Base-by-base conservation (phyloP, 2,888 invertebrate genomes). In the Neoascia interrupta region DNA sequence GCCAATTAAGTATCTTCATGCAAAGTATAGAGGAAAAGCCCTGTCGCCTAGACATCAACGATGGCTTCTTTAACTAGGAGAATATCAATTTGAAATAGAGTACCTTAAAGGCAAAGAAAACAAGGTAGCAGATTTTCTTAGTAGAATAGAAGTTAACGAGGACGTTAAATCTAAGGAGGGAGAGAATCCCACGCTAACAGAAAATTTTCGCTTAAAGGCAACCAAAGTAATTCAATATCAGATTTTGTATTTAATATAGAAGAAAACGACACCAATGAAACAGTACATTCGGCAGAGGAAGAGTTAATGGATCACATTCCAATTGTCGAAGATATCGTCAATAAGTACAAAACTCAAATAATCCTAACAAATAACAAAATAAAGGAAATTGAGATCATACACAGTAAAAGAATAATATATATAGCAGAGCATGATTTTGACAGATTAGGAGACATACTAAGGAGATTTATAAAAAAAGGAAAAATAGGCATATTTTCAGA, bases 81-180 rank as follows among this genome's bases (percentile, higher is more conserved):
- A 60, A 37, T 75, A 47, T 13, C 26, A 75, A 15, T 72, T 45
- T 53, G 58, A 70, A 10, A 75, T 72, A 6, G 61, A 70, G 23
- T 76, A 81, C 36, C 4, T 73, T 6, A 47, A 61, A 63, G 61
- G 56, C 0, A 81, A 61, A 21, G 76, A 74, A 1, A 81, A 79
- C 31, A 60, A 34, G 10, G 79, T 79, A 18, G 79, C 79, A 3
- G 73, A 70, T 21, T 31, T 31, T 31, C 31, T 31, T 31, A 31
- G 31, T n/a, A 8, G 31, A 31, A 54, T 39, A 23, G 26, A 54
- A n/a, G 8, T 13, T 39, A 53, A 66, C 23, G 26, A 53, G 16
- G 37, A 15, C 37, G 37, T 37, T 37, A 37, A 37, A 16, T 16
- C 16, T 16, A 15, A 37, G 45, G 26, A 45, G 45, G 45, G n/a